Evolutionary conservation across 1,140 invertebrate species (phyloP).

Genomic region (Sminthurinus signatus): DNA sequence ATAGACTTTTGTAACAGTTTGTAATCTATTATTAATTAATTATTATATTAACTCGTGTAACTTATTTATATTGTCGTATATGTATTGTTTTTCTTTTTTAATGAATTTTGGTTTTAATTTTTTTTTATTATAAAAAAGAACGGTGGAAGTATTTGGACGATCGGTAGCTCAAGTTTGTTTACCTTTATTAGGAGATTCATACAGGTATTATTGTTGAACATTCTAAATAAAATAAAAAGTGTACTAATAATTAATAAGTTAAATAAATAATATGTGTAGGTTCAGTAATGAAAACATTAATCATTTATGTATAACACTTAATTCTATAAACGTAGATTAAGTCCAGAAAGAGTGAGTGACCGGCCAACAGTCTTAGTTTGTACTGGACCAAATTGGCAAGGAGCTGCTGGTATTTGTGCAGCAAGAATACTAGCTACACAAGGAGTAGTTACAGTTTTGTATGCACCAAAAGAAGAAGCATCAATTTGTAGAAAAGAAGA

Average conservation of each 20-base stretch:
- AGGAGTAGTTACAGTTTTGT: slow-evolving; percentile 23
- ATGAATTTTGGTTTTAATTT: too few species aligned
- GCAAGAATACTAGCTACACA: slow-evolving; percentile 28
- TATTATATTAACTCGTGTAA: too few species aligned
- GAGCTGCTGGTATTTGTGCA: slow-evolving; percentile 23
- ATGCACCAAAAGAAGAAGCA: slow-evolving; percentile 13
- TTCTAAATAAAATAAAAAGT: too few species aligned
- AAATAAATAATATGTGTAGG: too few species aligned
- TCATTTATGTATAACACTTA: slow-evolving; percentile 4
- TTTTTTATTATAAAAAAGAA: too few species aligned
- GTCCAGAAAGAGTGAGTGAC: slow-evolving; percentile 31
- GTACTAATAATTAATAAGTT: too few species aligned
- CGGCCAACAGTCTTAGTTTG: slow-evolving; percentile 27
- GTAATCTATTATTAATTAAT: too few species aligned
- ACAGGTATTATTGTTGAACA: slow-evolving; percentile 15
- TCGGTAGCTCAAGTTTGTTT: slow-evolving; percentile 22
- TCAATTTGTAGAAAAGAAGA: slow-evolving; percentile 17
- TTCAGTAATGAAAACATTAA: too few species aligned
- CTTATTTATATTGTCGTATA: too few species aligned
- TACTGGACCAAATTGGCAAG: slow-evolving; percentile 30
- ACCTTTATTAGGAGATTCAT: slow-evolving; percentile 32
- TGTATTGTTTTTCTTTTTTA: too few species aligned
- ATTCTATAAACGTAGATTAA: too few species aligned
- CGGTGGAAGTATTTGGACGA: slow-evolving; percentile 30
- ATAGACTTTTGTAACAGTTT: too few species aligned